Evolutionary conservation across 2,888 invertebrate species (phyloP).

Genomic region (Herminia tarsipennalis): DNA sequence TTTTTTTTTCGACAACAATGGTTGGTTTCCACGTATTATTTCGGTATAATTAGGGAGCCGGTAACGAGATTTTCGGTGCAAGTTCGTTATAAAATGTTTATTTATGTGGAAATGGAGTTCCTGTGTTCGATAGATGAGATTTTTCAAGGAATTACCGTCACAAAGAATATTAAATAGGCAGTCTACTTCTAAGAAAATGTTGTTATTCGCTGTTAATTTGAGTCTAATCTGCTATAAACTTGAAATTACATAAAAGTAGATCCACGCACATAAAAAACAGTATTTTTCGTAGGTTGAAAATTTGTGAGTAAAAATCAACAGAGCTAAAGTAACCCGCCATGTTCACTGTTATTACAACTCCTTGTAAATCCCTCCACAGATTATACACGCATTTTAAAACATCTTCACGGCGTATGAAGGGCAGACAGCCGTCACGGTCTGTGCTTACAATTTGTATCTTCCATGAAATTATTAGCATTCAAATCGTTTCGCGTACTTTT

Average conservation of each 20-base stretch:
- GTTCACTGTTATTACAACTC: background rate
- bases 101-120: conserved; percentile 32
- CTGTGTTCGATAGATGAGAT: conserved; percentile 15
- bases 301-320: no score
- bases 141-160: conserved; percentile 1
- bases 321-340: no score
- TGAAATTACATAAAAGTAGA: no score
- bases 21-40: conserved; percentile 70
- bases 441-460: conserved; percentile 32
- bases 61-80: conserved; percentile 63
- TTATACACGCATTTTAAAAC: conserved; percentile 10
- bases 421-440: conserved; percentile 40
- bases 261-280: no score
- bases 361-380: conserved; percentile 2
- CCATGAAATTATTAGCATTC: conserved; percentile 43
- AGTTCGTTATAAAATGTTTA: conserved; percentile 50
- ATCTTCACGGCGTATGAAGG: conserved; percentile 34
- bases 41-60: conserved; percentile 77
- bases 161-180: no score
- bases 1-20: conserved; percentile 74
- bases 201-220: no score
- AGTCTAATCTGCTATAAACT: no score
- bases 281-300: no score
- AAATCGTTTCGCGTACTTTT: conserved; percentile 19
- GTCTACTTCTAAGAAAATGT: no score